These are phyloP conservation scores for Cyanoderma ruficeps DNA, from an alignment of 2,113 vertebrate genomes.

Conservation along the genomic window DNA sequence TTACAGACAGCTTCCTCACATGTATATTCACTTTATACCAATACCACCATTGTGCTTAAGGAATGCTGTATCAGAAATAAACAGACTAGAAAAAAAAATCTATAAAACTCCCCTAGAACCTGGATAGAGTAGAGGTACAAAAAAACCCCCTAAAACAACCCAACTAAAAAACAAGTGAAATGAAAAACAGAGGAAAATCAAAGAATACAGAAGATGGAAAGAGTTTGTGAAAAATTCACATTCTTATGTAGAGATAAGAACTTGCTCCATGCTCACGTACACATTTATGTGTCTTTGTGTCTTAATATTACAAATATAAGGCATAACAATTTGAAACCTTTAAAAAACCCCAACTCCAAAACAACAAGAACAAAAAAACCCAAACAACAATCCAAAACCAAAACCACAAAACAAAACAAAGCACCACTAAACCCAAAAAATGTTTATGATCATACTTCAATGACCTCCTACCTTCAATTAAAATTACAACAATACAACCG, in stretches of 20 bases:
- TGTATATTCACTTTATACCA: neutral
- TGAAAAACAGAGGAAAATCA: neutral
- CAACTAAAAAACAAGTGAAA: neutral
- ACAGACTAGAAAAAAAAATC: neutral
- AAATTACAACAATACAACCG: neutral
- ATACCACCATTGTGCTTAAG: neutral
- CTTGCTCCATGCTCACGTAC: neutral
- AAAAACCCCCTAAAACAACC: too few species aligned
- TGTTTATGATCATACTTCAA: neutral
- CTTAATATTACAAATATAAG: neutral
- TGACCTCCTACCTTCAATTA: neutral
- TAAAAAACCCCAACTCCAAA: neutral
- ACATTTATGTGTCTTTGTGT: neutral
- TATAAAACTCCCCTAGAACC: neutral
- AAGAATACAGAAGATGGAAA: neutral
- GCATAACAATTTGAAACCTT: neutral
- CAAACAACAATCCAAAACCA: neutral
- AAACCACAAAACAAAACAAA: neutral
- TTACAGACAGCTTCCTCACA: neutral
- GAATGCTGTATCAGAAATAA: neutral
- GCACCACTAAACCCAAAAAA: neutral
- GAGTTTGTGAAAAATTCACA: neutral
- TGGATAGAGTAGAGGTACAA: fast-evolving
- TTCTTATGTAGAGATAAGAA: neutral
- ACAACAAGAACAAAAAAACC: neutral